Evolutionary conservation across 2,113 vertebrate species (phyloP).

Genomic region (Cranoglanis bouderius): DNA sequence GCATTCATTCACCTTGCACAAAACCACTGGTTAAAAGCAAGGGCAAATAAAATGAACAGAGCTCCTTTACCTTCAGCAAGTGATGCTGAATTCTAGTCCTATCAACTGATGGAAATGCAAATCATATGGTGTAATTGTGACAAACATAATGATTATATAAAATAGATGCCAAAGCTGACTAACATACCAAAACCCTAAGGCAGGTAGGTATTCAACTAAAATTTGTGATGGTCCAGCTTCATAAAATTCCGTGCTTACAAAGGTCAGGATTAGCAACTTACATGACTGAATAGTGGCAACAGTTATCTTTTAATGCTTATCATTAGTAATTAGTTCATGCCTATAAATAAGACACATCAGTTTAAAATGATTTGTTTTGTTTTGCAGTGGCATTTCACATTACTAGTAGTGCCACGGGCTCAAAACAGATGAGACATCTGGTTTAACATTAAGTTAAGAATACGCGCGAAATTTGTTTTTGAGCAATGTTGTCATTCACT

Average conservation of each 20-base stretch:
- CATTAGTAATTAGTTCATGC: not conserved
- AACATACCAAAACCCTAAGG: not conserved
- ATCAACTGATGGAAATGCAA: not conserved
- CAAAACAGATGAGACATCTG: no score
- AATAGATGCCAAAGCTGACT: not conserved
- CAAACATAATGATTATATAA: not conserved
- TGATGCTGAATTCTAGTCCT: not conserved
- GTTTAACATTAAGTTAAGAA: no score
- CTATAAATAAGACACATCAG: not conserved
- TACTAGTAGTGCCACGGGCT: not conserved
- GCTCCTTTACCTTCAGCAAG: not conserved
- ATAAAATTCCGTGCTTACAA: not conserved
- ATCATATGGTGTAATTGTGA: not conserved
- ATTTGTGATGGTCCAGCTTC: not conserved
- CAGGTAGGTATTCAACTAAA: not conserved
- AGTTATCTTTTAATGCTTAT: no score
- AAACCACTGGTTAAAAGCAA: not conserved
- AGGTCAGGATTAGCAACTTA: not conserved
- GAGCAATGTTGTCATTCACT: no score
- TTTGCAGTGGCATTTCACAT: not conserved
- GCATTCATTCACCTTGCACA: no score
- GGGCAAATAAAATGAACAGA: not conserved
- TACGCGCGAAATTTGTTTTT: no score
- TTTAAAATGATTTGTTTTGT: not conserved
- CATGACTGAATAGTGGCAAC: no score